Evolutionary conservation across 2,797 vertebrate genomes (phyloP).

Genomic region (Taeniopygia guttata): DNA sequence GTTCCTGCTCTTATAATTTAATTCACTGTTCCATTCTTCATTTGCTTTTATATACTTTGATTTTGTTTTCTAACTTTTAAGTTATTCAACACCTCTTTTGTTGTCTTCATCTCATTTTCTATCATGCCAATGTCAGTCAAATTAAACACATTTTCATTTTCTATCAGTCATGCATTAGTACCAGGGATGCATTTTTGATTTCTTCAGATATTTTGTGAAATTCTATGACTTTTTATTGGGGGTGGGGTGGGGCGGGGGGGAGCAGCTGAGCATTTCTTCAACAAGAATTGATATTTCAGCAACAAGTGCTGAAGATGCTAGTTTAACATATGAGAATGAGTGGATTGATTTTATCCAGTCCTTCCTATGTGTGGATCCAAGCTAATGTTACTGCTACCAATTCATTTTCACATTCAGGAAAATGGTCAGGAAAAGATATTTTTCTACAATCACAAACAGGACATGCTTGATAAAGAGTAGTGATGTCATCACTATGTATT

Average conservation of each 20-base stretch:
- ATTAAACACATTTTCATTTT: not conserved
- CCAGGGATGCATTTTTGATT: not conserved
- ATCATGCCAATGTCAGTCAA: not conserved
- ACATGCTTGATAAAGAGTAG: not conserved
- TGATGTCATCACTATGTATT: not conserved
- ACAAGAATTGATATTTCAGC: not conserved
- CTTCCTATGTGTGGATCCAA: not conserved
- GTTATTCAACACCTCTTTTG: not conserved
- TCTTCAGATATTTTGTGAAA: not conserved
- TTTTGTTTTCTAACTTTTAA: not conserved
- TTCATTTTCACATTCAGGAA: not conserved
- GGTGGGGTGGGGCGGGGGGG: rapidly evolving
- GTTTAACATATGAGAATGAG: not conserved
- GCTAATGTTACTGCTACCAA: not conserved
- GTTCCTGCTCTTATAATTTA: not conserved
- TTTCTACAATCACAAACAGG: not conserved
- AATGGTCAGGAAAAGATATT: not conserved
- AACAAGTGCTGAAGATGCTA: not conserved
- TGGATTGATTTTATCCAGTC: not conserved
- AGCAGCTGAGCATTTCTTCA: not conserved
- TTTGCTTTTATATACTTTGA: not conserved
- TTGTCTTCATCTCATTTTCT: not conserved
- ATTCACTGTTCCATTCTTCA: not conserved
- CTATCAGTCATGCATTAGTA: not conserved
- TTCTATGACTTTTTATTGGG: not conserved